phyloP scores from a whole-genome alignment of 2,113 vertebrate species.

The Aldabrachelys gigantea region DNA sequence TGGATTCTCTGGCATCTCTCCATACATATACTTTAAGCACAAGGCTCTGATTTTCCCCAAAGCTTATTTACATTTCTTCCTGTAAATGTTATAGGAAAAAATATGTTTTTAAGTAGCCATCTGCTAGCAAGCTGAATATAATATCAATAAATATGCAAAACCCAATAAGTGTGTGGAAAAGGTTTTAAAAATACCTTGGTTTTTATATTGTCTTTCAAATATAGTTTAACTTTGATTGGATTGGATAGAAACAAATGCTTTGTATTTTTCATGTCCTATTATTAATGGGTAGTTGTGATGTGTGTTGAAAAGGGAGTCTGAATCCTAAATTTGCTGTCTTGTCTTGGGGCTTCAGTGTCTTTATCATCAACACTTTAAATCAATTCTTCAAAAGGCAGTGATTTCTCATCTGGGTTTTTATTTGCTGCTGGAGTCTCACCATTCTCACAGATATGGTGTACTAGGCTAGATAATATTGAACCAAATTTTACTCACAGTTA shows the following conservation, averaged over 20 bases:
- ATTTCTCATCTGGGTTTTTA: conserved; percentile 28
- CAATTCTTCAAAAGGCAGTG: not conserved
- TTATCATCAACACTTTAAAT: not conserved
- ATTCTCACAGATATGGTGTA: not conserved
- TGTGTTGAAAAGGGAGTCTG: conserved; percentile 26
- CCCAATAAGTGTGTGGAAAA: conserved; percentile 62
- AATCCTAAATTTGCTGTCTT: conserved; percentile 26
- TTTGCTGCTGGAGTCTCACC: conserved; percentile 24
- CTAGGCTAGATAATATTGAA: not conserved
- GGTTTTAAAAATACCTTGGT: conserved; percentile 67
- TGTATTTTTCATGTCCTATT: conserved; percentile 34
- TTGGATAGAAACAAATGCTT: conserved; percentile 61
- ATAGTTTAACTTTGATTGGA: conserved; percentile 70
- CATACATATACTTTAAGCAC: conserved; percentile 70
- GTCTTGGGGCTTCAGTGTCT: conserved; percentile 37
- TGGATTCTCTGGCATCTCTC: conserved; percentile 65
- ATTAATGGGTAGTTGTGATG: conserved; percentile 56
- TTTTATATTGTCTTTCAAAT: conserved; percentile 68
- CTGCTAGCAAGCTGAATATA: conserved; percentile 59
- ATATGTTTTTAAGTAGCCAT: conserved; percentile 70
- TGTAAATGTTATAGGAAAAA: conserved; percentile 70
- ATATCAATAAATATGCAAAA: not conserved
- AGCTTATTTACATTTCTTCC: conserved; percentile 72
- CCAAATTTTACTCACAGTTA: not conserved
- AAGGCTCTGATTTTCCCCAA: conserved; percentile 62